Percentiles rank a stretch among this genome's conserved stretches.
phyloP scores from a whole-genome alignment of 1,140 invertebrate genomes.

The Batillaria attramentaria region DNA sequence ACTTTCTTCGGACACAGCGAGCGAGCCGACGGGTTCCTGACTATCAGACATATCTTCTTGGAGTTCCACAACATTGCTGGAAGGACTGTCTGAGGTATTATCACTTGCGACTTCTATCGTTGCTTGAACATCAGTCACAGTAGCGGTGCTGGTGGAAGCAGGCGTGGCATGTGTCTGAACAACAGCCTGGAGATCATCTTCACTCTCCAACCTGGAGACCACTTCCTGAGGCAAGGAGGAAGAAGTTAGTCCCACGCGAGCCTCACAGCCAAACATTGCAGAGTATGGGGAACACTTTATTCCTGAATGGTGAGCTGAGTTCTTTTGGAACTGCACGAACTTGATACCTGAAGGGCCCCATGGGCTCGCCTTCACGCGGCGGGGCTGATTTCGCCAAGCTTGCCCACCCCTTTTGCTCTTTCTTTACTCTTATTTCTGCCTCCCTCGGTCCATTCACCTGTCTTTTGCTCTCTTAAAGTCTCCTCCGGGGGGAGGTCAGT shows the following conservation, averaged over 20 bases:
- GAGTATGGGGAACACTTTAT: conserved; percentile 13
- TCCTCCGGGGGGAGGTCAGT: no score
- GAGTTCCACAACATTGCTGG: neutral
- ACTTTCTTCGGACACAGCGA: no score
- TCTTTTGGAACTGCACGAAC: conserved; percentile 36
- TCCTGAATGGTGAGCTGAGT: neutral
- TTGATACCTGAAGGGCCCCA: no score
- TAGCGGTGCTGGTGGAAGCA: neutral
- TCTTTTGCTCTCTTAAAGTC: no score
- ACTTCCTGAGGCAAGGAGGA: conserved; percentile 30
- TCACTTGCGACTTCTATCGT: neutral
- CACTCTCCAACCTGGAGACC: neutral
- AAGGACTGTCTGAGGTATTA: neutral
- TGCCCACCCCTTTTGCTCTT: no score
- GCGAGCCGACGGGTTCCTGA: no score
- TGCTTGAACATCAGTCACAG: neutral
- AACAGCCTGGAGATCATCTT: conserved; percentile 17
- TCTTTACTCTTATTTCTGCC: no score
- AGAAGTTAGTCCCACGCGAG: conserved; percentile 36
- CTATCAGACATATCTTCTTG: no score
- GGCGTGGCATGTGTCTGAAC: neutral
- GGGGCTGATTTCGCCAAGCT: no score
- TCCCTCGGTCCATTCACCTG: no score
- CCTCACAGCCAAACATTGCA: conserved; percentile 36
- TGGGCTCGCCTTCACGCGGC: no score